Conservation (phyloP, 1,140 invertebrate genomes). For the Drosophila repleta region DNA sequence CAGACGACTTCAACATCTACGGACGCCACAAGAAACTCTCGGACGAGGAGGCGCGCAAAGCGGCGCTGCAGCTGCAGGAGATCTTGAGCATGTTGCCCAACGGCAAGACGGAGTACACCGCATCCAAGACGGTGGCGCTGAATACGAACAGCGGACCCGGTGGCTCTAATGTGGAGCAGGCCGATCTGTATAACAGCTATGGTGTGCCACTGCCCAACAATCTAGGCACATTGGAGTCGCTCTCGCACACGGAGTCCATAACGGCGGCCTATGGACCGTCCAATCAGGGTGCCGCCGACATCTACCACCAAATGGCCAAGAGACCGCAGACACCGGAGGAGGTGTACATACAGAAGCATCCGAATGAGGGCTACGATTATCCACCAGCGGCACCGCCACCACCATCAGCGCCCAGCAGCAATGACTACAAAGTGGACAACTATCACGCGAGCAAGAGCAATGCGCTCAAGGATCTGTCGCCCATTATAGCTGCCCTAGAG, state of each 20-base stretch:
- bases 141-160: constrained; percentile 47
- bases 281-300: constrained; percentile 58
- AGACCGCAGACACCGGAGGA: constrained; percentile 65
- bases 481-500: constrained; percentile 78
- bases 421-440: constrained; percentile 67
- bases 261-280: constrained; percentile 67
- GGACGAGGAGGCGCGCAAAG: constrained; percentile 70
- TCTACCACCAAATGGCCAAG: constrained; percentile 80
- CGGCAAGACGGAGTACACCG: constrained; percentile 78
- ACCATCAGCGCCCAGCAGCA: constrained; percentile 5
- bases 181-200: constrained; percentile 63
- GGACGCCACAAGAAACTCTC: constrained; percentile 74
- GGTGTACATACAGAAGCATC: constrained; percentile 75
- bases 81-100: constrained; percentile 75
- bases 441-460: constrained; percentile 70
- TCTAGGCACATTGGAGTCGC: constrained; percentile 73
- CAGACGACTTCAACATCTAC: constrained; percentile 79
- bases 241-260: constrained; percentile 81
- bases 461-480: constrained; percentile 71
- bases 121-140: constrained; percentile 74
- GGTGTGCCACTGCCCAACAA: constrained; percentile 70
- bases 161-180: constrained; percentile 48
- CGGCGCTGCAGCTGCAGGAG: constrained; percentile 74
- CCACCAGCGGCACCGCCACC: constrained; percentile 34
- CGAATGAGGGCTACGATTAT: constrained; percentile 79